Conservation (phyloP, 2,797 vertebrate genomes). For the Limnodromus scolopaceus region DNA sequence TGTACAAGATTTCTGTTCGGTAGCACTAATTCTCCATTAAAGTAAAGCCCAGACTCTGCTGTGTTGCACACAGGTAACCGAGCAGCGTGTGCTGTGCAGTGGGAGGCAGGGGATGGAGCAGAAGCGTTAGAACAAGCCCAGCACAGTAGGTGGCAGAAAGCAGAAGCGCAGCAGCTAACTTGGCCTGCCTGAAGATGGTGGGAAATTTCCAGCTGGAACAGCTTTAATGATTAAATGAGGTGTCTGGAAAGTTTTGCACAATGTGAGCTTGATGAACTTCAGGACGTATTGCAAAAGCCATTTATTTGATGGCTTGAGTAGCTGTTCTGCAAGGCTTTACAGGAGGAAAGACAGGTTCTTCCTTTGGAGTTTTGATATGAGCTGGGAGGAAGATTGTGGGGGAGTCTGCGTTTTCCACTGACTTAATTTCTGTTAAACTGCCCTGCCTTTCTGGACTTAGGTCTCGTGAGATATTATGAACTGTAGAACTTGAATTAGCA, state of each 20-base stretch:
- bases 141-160: not conserved
- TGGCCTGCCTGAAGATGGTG: not conserved
- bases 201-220: constrained; percentile 5
- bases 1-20: not conserved
- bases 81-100: not conserved
- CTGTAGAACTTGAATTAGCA: not conserved
- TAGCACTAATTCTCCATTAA: not conserved
- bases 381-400: not conserved
- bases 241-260: not conserved
- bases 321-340: not conserved
- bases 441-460: not conserved
- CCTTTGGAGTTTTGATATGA: not conserved
- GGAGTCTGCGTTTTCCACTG: not conserved
- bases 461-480: not conserved
- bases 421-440: not conserved
- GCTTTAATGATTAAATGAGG: not conserved
- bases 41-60: not conserved
- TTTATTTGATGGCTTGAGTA: not conserved
- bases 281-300: not conserved
- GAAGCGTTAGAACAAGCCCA: constrained; percentile 1
- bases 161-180: not conserved
- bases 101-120: not conserved
- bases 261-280: not conserved
- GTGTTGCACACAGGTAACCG: not conserved
- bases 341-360: not conserved